Evolutionary conservation across 2,113 vertebrate species (phyloP).

Genomic region (Neoarius graeffei): DNA sequence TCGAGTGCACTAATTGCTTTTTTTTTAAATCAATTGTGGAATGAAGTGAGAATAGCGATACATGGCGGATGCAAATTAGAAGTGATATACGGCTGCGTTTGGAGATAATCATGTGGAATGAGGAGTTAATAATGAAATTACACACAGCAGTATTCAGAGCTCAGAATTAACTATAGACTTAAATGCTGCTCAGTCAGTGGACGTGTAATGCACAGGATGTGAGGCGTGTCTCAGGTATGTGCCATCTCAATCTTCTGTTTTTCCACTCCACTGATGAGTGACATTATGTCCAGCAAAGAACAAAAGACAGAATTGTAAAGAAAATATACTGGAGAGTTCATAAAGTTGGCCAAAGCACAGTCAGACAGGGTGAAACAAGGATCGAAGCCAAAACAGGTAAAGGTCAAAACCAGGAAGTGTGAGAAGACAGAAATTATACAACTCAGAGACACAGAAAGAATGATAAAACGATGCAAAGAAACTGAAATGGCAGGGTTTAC

Average conservation of each 20-base stretch:
- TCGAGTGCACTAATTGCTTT: neutral
- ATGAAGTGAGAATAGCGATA: neutral
- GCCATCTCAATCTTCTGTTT: neutral
- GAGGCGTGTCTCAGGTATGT: neutral
- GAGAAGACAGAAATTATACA: neutral
- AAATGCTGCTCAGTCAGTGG: neutral
- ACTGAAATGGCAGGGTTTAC: neutral
- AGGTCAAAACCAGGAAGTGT: neutral
- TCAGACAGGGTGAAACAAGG: neutral
- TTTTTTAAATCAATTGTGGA: conserved; percentile 1
- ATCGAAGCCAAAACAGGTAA: neutral
- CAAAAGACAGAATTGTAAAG: neutral
- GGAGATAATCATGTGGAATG: conserved; percentile 12
- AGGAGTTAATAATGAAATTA: conserved; percentile 28
- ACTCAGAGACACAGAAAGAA: neutral
- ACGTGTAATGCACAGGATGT: neutral
- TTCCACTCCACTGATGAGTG: neutral
- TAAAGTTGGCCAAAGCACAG: neutral
- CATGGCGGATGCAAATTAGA: neutral
- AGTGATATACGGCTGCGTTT: neutral
- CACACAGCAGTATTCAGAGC: conserved; percentile 16
- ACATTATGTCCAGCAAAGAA: neutral
- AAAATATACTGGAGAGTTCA: neutral
- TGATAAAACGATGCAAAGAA: neutral
- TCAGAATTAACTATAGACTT: neutral